Base-by-base conservation (phyloP, 2,888 invertebrate genomes). In the Mythimna vitellina region DNA sequence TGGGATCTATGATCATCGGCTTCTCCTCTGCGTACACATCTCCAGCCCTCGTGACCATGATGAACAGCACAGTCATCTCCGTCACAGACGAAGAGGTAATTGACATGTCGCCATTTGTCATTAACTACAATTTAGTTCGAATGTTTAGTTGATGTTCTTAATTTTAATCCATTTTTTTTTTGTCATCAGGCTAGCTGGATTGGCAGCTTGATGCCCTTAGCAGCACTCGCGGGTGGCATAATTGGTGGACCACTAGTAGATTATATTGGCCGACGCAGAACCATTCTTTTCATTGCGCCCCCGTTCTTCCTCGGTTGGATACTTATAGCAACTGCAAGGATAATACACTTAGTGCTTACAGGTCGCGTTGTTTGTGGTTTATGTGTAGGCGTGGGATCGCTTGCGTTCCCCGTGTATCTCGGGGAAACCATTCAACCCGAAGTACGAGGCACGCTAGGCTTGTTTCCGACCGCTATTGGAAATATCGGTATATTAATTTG, bases 381-480 rank as follows among this genome's bases (percentile, higher is more conserved):
- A 86, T 98, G 99, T 90, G 98, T 98, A 51, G 99, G 99, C 25
- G 97, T 99, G 71, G 98, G 98, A 0, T 99, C 99, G 0, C 96
- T 99, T 3, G 98, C 98, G 29, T 97, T 98, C 83, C 99, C 99
- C 0, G 98, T 99, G 1, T 99, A 99, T 91, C 97, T 99, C 54
- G 99, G 99, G 10, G 99, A 99, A 96, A 98, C 99, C 0, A 97
- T 99, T 54, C 99, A 99, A 90, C 98, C 99, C 3, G 98, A 99
- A 95, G 98, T 99, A 0, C 97, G 99, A 64, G 99, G 99, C 5
- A 98, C 98, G 14, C 96, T 99, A 62, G 99, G 99, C 22, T 94
- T 99, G 35, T 94, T 99, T 79, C 98, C 99, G 0, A 98, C 99
- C 0, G 98, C 98, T 3, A 97, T 99, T 66, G 99, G 99, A 90